Conservation (phyloP, 2,797 vertebrate species). For the Gymnoscopelus braueri region DNA sequence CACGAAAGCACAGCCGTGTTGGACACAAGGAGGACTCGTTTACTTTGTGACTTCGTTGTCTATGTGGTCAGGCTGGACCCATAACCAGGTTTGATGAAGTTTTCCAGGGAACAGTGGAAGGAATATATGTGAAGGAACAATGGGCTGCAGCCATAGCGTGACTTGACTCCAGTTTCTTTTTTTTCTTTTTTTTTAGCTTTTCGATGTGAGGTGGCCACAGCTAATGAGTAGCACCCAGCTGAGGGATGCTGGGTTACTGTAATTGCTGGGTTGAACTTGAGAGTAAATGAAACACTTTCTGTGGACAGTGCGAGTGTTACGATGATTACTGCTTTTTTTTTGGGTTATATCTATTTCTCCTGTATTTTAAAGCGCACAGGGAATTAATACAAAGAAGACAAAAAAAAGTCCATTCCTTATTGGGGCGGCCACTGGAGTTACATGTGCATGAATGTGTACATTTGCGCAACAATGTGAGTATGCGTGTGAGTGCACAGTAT, state of each 20-base stretch:
- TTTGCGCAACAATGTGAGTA: constrained; percentile 38
- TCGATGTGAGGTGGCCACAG: constrained; percentile 36
- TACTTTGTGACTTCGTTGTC: constrained; percentile 34
- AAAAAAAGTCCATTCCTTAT: constrained; percentile 77
- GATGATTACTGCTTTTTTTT: constrained; percentile 60
- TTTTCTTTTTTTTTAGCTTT: constrained; percentile 35
- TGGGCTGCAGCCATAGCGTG: constrained; percentile 38
- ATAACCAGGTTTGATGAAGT: constrained; percentile 37
- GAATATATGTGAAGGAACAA: constrained; percentile 48
- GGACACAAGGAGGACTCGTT: constrained; percentile 36
- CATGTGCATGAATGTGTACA: constrained; percentile 48
- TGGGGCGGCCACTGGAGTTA: constrained; percentile 82
- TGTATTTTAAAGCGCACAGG: constrained; percentile 61
- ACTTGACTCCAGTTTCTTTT: constrained; percentile 16
- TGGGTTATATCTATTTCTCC: constrained; percentile 44
- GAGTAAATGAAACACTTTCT: constrained; percentile 24
- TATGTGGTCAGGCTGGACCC: constrained; percentile 34
- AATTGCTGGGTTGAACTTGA: too few species aligned
- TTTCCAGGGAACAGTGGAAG: constrained; percentile 22
- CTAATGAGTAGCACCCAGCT: constrained; percentile 35
- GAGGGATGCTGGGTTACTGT: constrained; percentile 31
- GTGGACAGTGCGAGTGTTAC: constrained; percentile 32
- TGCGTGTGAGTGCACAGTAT: constrained; percentile 34
- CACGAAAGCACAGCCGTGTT: constrained; percentile 21
- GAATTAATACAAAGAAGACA: constrained; percentile 62